phyloP scores from a whole-genome alignment of 2,888 invertebrate species.

The Noctuana brunneofusca region DNA sequence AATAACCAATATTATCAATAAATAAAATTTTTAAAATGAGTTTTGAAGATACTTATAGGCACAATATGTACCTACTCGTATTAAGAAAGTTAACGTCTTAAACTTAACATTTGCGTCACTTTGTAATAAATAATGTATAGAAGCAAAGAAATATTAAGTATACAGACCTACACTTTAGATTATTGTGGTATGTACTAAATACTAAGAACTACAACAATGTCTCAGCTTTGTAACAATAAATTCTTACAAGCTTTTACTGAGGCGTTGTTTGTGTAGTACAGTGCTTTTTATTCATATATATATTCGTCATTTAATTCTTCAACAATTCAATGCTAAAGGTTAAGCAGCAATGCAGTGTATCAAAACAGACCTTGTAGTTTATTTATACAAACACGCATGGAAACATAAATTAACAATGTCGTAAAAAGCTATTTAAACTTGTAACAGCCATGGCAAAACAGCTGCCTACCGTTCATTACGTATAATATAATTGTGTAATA shows the following conservation, averaged over 20 bases:
- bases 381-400: slow-evolving; percentile 11
- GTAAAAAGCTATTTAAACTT: slow-evolving; percentile 18
- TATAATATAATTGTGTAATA: slow-evolving; percentile 27
- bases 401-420: slow-evolving; percentile 22
- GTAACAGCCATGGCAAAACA: slow-evolving; percentile 5
- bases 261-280: not conserved
- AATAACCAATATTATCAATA: too few species aligned
- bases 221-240: not conserved
- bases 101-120: too few species aligned
- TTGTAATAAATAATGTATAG: too few species aligned
- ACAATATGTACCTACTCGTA: too few species aligned
- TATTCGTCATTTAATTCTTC: not conserved
- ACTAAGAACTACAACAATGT: not conserved
- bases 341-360: not conserved
- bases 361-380: not conserved
- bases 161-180: too few species aligned
- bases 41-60: too few species aligned
- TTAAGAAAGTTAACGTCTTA: too few species aligned
- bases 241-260: not conserved
- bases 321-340: not conserved
- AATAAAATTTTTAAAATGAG: too few species aligned
- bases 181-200: too few species aligned
- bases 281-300: not conserved
- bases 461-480: slow-evolving; percentile 16
- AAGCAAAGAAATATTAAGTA: too few species aligned